phyloP scores from a whole-genome alignment of 2,888 invertebrate species.

The Scaeva pyrastri region DNA sequence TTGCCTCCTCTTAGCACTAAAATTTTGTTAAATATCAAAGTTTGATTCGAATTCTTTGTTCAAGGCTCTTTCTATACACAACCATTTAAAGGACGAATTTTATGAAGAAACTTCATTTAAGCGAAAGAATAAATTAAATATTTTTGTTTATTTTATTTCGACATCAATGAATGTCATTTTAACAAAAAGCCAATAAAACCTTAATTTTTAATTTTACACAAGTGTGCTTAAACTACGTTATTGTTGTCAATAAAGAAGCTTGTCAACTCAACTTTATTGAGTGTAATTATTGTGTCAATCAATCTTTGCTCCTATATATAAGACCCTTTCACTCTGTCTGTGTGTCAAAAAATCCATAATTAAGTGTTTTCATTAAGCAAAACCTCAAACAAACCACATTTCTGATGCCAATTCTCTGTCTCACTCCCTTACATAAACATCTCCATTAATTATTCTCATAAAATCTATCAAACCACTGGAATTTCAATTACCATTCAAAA shows the following conservation, averaged over 20 bases:
- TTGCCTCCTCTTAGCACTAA: too few species aligned
- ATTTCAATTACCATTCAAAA: slow-evolving; percentile 19
- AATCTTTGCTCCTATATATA: not conserved
- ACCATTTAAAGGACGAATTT: too few species aligned
- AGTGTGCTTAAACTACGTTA: too few species aligned
- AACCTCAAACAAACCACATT: slow-evolving; percentile 8
- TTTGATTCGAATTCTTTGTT: too few species aligned
- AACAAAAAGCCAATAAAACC: too few species aligned
- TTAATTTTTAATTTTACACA: too few species aligned
- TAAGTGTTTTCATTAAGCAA: slow-evolving; percentile 21
- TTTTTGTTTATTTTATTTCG: too few species aligned
- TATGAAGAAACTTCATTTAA: too few species aligned
- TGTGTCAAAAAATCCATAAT: slow-evolving; percentile 3
- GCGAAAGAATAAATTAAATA: too few species aligned
- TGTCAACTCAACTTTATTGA: not conserved
- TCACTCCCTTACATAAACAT: slow-evolving; percentile 4
- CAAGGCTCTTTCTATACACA: too few species aligned
- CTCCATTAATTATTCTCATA: slow-evolving; percentile 30
- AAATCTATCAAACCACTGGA: slow-evolving; percentile 19
- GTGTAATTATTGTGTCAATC: not conserved
- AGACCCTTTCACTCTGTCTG: not conserved
- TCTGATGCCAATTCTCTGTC: slow-evolving; percentile 8
- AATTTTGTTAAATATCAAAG: too few species aligned
- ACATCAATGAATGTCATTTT: too few species aligned
- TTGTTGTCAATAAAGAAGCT: not conserved